A percentile compares a stretch with the other conserved stretches of the same genome.
Evolutionary conservation across 2,888 invertebrate genomes (phyloP).

Genomic region (Apocheima hispidaria): DNA sequence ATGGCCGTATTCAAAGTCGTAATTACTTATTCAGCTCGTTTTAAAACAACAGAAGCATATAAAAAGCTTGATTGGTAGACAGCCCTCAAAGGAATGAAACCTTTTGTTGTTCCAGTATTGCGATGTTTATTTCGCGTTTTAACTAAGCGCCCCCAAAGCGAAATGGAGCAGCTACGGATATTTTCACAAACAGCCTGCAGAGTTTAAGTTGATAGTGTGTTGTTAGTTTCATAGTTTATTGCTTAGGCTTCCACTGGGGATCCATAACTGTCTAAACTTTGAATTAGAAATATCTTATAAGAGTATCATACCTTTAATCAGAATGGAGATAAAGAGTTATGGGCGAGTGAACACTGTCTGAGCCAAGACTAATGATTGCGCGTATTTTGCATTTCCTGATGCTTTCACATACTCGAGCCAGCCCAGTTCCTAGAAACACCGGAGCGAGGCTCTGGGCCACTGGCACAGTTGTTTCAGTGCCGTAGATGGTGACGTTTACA

Average conservation of each 20-base stretch:
- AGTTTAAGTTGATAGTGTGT: conserved; percentile 16
- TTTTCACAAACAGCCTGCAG: conserved; percentile 16
- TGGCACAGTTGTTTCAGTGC: too few relatives aligned
- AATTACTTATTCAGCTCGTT: conserved; percentile 30
- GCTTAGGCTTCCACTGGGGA: conserved; percentile 13
- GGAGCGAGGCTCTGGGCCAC: too few relatives aligned
- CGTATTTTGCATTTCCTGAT: too few relatives aligned
- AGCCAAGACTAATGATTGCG: too few relatives aligned
- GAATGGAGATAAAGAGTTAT: too few relatives aligned
- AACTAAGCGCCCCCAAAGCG: conserved; percentile 38
- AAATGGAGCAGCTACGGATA: conserved; percentile 35
- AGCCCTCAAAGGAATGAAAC: conserved; percentile 39
- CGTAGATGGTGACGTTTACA: too few relatives aligned
- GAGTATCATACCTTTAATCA: background rate
- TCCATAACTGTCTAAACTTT: background rate
- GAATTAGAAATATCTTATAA: background rate
- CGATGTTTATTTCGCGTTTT: conserved; percentile 33
- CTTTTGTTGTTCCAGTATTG: conserved; percentile 33
- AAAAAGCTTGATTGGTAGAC: conserved; percentile 41
- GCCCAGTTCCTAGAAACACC: too few relatives aligned
- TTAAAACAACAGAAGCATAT: conserved; percentile 33
- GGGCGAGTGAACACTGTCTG: too few relatives aligned
- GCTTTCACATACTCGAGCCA: too few relatives aligned
- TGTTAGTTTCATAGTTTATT: conserved; percentile 14
- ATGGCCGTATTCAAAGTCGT: background rate